Conservation (phyloP, 2,113 vertebrate species). For the Halcyon senegalensis region DNA sequence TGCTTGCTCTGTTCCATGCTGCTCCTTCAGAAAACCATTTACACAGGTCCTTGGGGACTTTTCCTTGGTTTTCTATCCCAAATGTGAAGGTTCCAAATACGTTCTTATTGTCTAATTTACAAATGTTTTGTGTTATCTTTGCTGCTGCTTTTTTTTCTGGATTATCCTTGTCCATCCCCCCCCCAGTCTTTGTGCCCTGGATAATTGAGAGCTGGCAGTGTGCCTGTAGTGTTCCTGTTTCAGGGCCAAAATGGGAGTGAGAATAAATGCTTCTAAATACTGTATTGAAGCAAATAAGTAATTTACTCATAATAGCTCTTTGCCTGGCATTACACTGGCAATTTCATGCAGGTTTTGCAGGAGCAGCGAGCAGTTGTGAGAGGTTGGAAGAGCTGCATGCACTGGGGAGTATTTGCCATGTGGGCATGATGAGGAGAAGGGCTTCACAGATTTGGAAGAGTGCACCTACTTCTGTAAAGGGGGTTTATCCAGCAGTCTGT, state of each 20-base stretch:
- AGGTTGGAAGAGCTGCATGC: not conserved
- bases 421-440: not conserved
- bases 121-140: not conserved
- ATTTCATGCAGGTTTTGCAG: not conserved
- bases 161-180: not conserved
- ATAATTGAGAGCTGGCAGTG: conserved; percentile 9
- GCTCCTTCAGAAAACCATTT: not conserved
- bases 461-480: not conserved
- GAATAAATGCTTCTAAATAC: conserved; percentile 42
- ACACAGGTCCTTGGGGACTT: not conserved
- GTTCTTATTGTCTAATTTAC: conserved; percentile 4
- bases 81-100: not conserved
- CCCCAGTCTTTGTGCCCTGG: not conserved
- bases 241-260: conserved; percentile 51
- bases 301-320: conserved; percentile 12
- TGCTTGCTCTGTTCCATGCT: not conserved
- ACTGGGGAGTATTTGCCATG: not conserved
- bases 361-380: not conserved
- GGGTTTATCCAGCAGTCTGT: not conserved
- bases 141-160: not conserved
- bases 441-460: not conserved
- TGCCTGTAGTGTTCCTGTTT: not conserved
- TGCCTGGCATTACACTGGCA: not conserved
- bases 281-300: conserved; percentile 33
- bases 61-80: not conserved